Evolutionary conservation across 35 echinoderm and acorn worm species (phyloP), one percentile per base, ranked within the genome.

Genomic region (Strongylocentrotus purpuratus): DNA sequence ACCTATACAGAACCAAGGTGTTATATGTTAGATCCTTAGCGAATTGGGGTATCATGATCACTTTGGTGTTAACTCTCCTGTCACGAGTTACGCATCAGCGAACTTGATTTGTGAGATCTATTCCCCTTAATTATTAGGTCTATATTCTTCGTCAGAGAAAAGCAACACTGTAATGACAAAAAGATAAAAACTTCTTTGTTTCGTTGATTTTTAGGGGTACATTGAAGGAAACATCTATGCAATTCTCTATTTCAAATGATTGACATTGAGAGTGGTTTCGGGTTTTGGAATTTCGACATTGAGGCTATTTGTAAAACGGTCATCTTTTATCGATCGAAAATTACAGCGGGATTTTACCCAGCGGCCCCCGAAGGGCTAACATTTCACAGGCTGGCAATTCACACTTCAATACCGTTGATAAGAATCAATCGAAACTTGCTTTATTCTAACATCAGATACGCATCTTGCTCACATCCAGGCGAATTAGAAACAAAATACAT

Each of bases 401-500:
- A 58, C 91, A 93, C 91, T 47, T 58, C 91, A 93, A 93, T 93
- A 93, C 91, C 91, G 17, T 58, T 50, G 91, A 93, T 93, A 93
- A 93, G 91, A 93, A 50, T 58, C 45, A 93, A 58, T 93, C 91
- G 91, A 93, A 50, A 50, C 48, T 58, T 47, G 91, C 91, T 93
- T 93, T 58, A 93, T 47, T 93, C 91, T 50, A 93, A 33, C 45
- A 58, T 93, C 91, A 93, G 91, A 93, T 93, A 47, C 46, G 31
- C 87, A 58, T 93, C 91, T 93, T 46, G 48, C 91, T 33, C 91
- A 93, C 91, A 50, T 93, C 91, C 45, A 93, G 48, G 45, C 48
- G 48, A 93, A 93, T 93, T 58, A 93, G 91, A 93, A 93, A 93
- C 91, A 93, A 46, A 93, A 93, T 93, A 93, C 91, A 47, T 33